Percentiles rank a stretch among this genome's conserved stretches.
These are phyloP conservation scores for Crematogaster levior DNA, from an alignment of 2,888 invertebrate species.

Conservation along the genomic window DNA sequence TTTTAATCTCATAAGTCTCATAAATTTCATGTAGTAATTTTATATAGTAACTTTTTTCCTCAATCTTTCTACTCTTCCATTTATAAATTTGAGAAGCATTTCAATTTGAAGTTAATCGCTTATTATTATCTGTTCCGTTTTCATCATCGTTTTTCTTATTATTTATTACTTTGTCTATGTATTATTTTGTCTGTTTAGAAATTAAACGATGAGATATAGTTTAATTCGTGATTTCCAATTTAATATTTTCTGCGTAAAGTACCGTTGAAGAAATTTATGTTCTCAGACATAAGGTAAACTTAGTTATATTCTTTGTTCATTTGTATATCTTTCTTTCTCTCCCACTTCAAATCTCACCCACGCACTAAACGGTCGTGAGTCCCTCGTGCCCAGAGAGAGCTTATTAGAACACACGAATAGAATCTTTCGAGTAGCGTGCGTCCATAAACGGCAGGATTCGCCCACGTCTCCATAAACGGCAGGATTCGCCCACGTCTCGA, in stretches of 20 bases:
- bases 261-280: neutral
- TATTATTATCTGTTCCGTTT: neutral
- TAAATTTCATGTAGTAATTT: no score
- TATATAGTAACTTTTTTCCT: neutral
- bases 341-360: conserved; percentile 64
- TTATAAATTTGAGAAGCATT: neutral
- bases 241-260: neutral
- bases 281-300: conserved; percentile 3
- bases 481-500: conserved; percentile 75
- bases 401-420: conserved; percentile 74
- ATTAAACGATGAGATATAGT: neutral
- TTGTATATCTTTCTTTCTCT: neutral
- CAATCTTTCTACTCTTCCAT: neutral
- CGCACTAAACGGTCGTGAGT: conserved; percentile 68
- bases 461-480: conserved; percentile 73
- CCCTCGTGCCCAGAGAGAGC: conserved; percentile 56
- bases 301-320: conserved; percentile 24
- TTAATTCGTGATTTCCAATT: neutral
- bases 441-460: conserved; percentile 74
- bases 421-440: conserved; percentile 62
- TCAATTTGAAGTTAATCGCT: neutral
- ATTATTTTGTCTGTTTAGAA: neutral
- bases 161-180: no score
- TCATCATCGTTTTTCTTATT: neutral
- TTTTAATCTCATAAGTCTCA: neutral